Evolutionary conservation across 2,888 invertebrate genomes (phyloP).

Genomic region (Argyra leucocephala): DNA sequence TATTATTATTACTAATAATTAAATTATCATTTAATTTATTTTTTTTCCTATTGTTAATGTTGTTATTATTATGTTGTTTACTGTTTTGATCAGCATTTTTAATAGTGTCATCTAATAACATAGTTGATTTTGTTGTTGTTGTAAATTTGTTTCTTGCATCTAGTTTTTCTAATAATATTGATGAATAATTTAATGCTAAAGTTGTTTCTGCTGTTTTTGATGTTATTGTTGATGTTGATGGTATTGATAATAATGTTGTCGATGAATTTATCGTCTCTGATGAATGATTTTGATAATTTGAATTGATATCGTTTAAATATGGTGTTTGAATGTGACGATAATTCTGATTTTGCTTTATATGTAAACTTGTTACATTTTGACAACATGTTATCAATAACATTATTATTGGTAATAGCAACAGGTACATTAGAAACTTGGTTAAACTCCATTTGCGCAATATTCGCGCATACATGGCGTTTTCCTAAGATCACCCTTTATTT

Average conservation of each 20-base stretch:
- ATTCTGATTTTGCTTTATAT: slow-evolving; percentile 26
- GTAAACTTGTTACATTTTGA: slow-evolving; percentile 33
- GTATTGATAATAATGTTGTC: slow-evolving; percentile 22
- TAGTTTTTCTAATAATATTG: slow-evolving; percentile 17
- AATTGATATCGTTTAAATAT: slow-evolving; percentile 22
- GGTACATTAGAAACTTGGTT: slow-evolving; percentile 44
- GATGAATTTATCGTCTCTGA: slow-evolving; percentile 11
- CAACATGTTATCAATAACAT: slow-evolving; percentile 41
- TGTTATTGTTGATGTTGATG: slow-evolving; percentile 20
- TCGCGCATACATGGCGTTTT: slow-evolving; percentile 46
- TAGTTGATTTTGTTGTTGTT: slow-evolving; percentile 25
- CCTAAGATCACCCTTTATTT: slow-evolving; percentile 19
- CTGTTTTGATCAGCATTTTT: slow-evolving; percentile 14
- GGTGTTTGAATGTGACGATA: slow-evolving; percentile 19
- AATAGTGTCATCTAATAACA: slow-evolving; percentile 14
- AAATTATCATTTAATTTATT: slow-evolving; percentile 12
- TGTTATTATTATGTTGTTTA: slow-evolving; percentile 23
- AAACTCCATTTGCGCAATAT: slow-evolving; percentile 46
- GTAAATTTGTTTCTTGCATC: slow-evolving; percentile 25
- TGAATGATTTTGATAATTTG: slow-evolving; percentile 25
- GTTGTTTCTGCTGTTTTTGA: slow-evolving; percentile 17
- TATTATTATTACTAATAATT: slow-evolving; percentile 11
- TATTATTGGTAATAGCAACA: slow-evolving; percentile 39
- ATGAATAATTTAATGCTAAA: slow-evolving; percentile 9
- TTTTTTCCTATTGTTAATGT: slow-evolving; percentile 18